Conservation (phyloP, 2,888 invertebrate species). For the Corbicula japonica region DNA sequence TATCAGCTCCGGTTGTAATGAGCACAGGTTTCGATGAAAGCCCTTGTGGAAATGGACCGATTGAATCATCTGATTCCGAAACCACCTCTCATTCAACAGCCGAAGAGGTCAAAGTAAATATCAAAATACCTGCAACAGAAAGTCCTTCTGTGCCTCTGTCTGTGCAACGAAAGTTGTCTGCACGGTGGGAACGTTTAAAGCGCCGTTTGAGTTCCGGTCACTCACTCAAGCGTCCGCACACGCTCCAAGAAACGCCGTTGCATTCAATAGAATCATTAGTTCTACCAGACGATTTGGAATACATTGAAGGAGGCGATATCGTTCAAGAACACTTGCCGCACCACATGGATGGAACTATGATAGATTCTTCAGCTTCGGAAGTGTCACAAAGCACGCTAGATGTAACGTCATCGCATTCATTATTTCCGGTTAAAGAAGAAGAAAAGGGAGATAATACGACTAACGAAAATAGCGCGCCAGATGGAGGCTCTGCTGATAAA, state of each 20-base stretch:
- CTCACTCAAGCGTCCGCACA: background rate
- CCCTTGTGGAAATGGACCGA: too few species aligned
- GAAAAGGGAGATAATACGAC: constrained; percentile 1
- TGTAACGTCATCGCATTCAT: constrained; percentile 1
- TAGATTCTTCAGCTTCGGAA: background rate
- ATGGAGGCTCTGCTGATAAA: background rate
- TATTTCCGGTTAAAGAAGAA: constrained; percentile 18
- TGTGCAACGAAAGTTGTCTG: constrained; percentile 13
- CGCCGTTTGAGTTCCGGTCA: constrained; percentile 44
- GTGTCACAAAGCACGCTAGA: too few species aligned
- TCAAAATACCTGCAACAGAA: constrained; percentile 5
- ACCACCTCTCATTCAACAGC: constrained; percentile 34
- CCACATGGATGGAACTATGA: background rate
- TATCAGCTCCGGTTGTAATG: background rate
- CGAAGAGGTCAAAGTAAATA: constrained; percentile 55
- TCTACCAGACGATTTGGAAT: constrained; percentile 63
- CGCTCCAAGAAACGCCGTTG: constrained; percentile 10
- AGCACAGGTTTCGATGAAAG: too few species aligned
- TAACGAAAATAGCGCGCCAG: constrained; percentile 15
- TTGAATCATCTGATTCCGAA: background rate
- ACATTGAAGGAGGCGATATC: constrained; percentile 64
- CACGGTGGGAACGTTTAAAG: constrained; percentile 43
- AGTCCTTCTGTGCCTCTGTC: background rate
- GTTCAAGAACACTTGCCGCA: constrained; percentile 32
- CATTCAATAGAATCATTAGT: constrained; percentile 39